Evolutionary conservation across 2,113 vertebrate genomes (phyloP).

Genomic region (Drymodes brunneopygia): DNA sequence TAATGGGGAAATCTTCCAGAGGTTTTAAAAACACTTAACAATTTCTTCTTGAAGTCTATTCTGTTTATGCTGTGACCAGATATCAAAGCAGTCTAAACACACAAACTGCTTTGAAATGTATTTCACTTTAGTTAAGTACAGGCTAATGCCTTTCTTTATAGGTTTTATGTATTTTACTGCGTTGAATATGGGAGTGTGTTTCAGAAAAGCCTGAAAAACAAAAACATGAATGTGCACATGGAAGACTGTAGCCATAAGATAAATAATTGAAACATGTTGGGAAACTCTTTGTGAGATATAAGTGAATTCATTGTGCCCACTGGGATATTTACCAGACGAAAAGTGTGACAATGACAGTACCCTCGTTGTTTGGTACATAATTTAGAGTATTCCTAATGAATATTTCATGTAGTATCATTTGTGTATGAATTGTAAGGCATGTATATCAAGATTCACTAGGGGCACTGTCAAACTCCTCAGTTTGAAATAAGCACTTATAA

Average conservation of each 20-base stretch:
- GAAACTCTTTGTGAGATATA: conserved; percentile 57
- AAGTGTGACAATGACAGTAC: conserved; percentile 59
- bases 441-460: conserved; percentile 62
- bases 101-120: background rate
- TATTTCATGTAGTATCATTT: conserved; percentile 68
- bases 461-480: conserved; percentile 34
- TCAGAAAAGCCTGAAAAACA: conserved; percentile 23
- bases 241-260: conserved; percentile 1
- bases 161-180: background rate
- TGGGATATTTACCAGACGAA: conserved; percentile 61
- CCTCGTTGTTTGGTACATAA: conserved; percentile 62
- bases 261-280: conserved; percentile 68
- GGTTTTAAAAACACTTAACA: background rate
- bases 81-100: conserved; percentile 26
- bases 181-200: background rate
- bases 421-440: conserved; percentile 66
- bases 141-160: background rate
- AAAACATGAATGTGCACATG: background rate
- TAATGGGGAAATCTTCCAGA: background rate
- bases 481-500: conserved; percentile 65
- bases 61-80: conserved; percentile 24
- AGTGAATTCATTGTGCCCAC: conserved; percentile 42
- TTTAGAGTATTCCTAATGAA: conserved; percentile 67
- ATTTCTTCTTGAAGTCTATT: background rate
- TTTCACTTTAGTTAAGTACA: background rate